These are phyloP conservation scores for Drosophila equinoxialis DNA, from an alignment of 1,140 invertebrate genomes.

Conservation along the genomic window DNA sequence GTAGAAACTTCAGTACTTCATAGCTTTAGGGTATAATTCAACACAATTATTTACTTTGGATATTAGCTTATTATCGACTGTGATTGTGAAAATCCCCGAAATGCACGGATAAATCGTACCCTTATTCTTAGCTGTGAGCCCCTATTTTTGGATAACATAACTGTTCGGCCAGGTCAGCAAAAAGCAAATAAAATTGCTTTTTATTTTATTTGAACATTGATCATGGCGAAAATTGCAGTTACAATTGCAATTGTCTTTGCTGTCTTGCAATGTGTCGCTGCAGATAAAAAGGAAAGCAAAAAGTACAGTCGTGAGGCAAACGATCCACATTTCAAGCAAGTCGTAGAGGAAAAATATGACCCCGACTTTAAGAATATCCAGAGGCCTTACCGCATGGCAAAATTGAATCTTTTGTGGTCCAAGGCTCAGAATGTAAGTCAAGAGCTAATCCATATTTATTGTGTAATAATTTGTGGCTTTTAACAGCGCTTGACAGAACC, in stretches of 20 bases:
- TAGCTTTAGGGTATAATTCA: too few species aligned
- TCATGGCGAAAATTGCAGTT: slow-evolving; percentile 15
- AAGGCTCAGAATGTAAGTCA: slow-evolving; percentile 90
- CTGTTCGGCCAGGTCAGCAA: slow-evolving; percentile 43
- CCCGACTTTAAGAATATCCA: slow-evolving; percentile 85
- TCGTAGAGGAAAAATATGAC: slow-evolving; percentile 62
- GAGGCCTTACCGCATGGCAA: slow-evolving; percentile 92
- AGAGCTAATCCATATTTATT: background rate
- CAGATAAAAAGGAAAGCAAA: slow-evolving; percentile 69
- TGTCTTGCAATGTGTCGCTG: slow-evolving; percentile 38
- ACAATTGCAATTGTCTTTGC: slow-evolving; percentile 26
- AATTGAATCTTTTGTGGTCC: slow-evolving; percentile 92
- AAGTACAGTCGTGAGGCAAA: slow-evolving; percentile 74
- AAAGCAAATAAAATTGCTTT: slow-evolving; percentile 15
- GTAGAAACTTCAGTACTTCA: too few species aligned
- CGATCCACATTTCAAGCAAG: slow-evolving; percentile 59
- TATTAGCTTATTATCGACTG: too few species aligned
- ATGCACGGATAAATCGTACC: too few species aligned
- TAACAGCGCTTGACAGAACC: slow-evolving; percentile 90
- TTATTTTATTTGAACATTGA: slow-evolving; percentile 6
- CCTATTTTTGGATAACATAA: too few species aligned
- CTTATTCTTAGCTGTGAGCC: too few species aligned
- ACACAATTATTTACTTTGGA: too few species aligned
- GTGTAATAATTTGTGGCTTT: slow-evolving; percentile 34
- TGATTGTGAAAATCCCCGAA: too few species aligned